These are phyloP conservation scores for Sebastes matsubarae DNA, from an alignment of 2,797 vertebrate species.

Conservation along the genomic window DNA sequence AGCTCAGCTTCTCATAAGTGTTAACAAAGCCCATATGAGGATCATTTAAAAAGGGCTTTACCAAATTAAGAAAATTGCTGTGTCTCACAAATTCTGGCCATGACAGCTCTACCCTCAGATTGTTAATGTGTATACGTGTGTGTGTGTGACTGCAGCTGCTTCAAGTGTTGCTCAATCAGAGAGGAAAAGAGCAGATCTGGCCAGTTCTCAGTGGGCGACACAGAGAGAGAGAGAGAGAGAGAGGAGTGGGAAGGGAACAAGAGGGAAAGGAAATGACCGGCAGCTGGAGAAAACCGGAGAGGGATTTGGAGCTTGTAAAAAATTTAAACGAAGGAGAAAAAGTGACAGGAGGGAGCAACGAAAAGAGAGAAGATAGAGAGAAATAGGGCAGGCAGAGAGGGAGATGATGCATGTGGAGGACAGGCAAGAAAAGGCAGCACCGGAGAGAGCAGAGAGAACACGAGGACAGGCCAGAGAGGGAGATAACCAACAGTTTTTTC, in stretches of 20 bases:
- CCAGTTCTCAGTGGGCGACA: constrained; percentile 39
- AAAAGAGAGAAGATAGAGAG: constrained; percentile 7
- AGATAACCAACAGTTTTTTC: constrained; percentile 27
- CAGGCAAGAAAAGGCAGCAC: constrained; percentile 6
- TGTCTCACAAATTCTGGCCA: constrained; percentile 12
- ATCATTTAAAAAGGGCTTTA: constrained; percentile 22
- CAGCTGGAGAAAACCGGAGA: constrained; percentile 26
- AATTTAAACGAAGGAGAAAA: constrained; percentile 17
- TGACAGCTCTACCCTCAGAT: constrained; percentile 15
- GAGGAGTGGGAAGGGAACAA: constrained; percentile 11
- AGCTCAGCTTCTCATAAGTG: background rate
- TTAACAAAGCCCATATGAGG: constrained; percentile 8
- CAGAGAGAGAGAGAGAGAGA: background rate
- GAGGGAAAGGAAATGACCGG: constrained; percentile 37
- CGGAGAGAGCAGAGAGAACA: constrained; percentile 19
- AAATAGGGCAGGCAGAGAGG: background rate
- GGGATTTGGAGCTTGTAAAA: constrained; percentile 29
- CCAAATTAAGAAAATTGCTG: constrained; percentile 29
- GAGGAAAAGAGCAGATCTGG: constrained; percentile 24
- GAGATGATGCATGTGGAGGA: constrained; percentile 30
- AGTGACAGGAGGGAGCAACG: background rate
- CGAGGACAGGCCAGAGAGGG: constrained; percentile 23
- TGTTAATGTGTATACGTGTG: background rate
- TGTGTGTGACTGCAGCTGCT: constrained; percentile 26
- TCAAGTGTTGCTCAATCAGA: constrained; percentile 49